Base-by-base conservation (phyloP, 2,113 vertebrate species). In the Menura novaehollandiae region DNA sequence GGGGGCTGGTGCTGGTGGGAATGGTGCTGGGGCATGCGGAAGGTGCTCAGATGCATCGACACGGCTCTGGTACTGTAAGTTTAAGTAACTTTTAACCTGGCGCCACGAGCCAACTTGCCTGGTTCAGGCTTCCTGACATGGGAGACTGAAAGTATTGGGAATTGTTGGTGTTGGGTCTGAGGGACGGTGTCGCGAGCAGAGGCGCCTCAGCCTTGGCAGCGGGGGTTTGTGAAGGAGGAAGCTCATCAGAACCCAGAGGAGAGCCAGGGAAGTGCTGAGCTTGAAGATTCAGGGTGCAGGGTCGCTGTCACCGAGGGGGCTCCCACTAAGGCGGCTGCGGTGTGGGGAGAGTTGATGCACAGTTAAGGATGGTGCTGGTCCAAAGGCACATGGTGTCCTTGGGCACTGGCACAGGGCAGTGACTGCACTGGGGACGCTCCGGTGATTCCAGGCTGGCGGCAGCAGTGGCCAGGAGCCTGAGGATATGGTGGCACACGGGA, bases 1-100 rank as follows among this genome's bases (percentile, higher is more conserved):
- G 7, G 20, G 33, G 78, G 24, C 41, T 27, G 62, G n/a, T 41
- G 71, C 41, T 1, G 0, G 20, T 49, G 55, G 43, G 58, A 62
- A 7, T 1, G 0, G 37, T 0, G 0, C 66, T 26, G 59, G 75
- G 43, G 26, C 3, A 1, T 1, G 0, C 0, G 0, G 10, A 27
- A 35, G 41, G 56, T 10, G 8, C 58, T 67, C 4, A 13, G n/a
- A 2, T 12, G 7, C 14, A 17, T 21, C 1, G 0, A 33, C 59
- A 24, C 33, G 15, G n/a, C 63, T 32, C 20, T 2, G 3, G n/a
- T 24, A 1, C 56, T 59, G n/a, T 24, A 14, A 49, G 23, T 35
- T 63, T 8, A 24, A 60, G 12, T 72, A 18, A 66, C 80, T 76
- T 90, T 22, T 63, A 80, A 32, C 41, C 63, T 17, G 32, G 15